Base-by-base conservation (phyloP, 2,113 vertebrate species). In the Glareola pratincola region DNA sequence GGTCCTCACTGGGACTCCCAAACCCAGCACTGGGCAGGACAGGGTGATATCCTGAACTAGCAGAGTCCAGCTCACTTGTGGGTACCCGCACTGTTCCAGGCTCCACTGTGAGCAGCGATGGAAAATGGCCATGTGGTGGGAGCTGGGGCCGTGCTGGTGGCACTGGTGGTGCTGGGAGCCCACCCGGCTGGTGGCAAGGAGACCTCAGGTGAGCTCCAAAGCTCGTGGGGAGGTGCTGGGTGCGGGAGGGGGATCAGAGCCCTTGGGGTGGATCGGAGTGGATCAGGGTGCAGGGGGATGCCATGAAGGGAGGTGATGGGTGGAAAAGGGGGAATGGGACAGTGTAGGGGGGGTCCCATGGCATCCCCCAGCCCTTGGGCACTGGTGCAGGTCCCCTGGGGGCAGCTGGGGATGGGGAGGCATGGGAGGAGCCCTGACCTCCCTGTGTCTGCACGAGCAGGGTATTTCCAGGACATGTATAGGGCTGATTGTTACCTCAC, bases 381-480 rank as follows among this genome's bases (percentile, higher is more conserved):
- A 19, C 60, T 39, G 62, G 29, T 8, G 45, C 15, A 63, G 62
- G 4, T 29, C 15, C 24, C 62, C 10, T 54, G 53, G 16, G 53
- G 15, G 27, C 53, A 17, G 16, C 16, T 18, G 53, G 29, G 53
- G 53, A 54, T 29, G 53, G 53, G 53, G 16, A 10, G 29, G 9
- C 53, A 15, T 18, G 8, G 45, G 8, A 9, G 45, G 14, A 27
- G 14, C 17, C 29, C 27, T 41, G 39, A 45, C 29, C 60, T 29
- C 24, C 16, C 19, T 34, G 19, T 45, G 45, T 45, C 30, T n/a
- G 30, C 30, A 3, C 71, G 7, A 54, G 34, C 51, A 76, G 73
- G 54, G 18, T 22, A 7, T 20, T 47, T 59, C 41, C 73, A 47
- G n/a, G 2, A 4, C 4, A 1, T 7, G 36, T 1, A 0, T 34